Evolutionary conservation across 1,140 invertebrate species (phyloP).

Genomic region (Drosophila rufa): DNA sequence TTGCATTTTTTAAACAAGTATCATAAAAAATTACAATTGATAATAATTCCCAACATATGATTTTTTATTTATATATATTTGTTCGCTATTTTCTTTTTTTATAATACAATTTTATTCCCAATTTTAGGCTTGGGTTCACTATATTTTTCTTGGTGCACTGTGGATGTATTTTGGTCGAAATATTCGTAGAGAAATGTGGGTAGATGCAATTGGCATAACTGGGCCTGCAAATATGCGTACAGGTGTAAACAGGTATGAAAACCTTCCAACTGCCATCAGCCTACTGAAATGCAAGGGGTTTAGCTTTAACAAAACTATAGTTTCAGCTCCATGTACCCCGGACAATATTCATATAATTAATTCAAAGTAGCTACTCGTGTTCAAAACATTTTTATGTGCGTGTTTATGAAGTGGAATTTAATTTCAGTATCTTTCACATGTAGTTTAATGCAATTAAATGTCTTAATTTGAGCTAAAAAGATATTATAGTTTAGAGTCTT

Average conservation of each 20-base stretch:
- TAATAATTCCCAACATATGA: too few species aligned
- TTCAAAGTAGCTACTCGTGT: neutral
- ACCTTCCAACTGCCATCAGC: neutral
- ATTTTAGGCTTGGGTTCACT: neutral
- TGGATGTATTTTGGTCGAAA: neutral
- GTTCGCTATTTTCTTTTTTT: too few species aligned
- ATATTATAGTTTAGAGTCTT: neutral
- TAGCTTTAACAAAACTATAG: neutral
- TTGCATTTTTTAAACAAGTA: neutral
- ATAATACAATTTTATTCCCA: too few species aligned
- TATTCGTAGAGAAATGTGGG: conserved; percentile 26
- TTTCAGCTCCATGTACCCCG: neutral
- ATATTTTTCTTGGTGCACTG: neutral
- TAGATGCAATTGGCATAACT: conserved; percentile 55
- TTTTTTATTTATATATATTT: too few species aligned
- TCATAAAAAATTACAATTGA: neutral
- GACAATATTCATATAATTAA: neutral
- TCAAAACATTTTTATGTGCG: neutral
- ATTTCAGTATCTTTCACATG: neutral
- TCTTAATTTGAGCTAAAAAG: neutral
- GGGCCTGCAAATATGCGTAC: neutral
- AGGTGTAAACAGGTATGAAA: conserved; percentile 27
- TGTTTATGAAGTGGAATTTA: neutral
- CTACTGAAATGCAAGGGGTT: neutral
- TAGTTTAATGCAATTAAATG: neutral